Evolutionary conservation across 53 echinoderm and acorn worm species (phyloP).

Genomic region (Temnopleurus reevesii): DNA sequence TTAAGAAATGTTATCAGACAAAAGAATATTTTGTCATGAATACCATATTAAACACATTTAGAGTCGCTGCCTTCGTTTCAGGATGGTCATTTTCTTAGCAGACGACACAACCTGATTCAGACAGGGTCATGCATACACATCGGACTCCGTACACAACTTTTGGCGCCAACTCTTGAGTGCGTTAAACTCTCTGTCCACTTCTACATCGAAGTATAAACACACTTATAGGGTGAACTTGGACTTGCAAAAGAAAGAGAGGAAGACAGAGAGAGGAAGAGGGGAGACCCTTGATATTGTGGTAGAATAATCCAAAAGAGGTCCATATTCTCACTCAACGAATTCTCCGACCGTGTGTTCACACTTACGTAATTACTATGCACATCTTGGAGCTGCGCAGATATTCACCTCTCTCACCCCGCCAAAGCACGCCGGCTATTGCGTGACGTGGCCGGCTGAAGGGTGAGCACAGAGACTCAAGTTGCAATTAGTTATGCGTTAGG

Average conservation of each 20-base stretch:
- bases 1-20: too few species aligned
- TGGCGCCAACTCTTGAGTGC: slow-evolving; percentile 34
- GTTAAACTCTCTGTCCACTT: slow-evolving; percentile 21
- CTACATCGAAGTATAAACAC: slow-evolving; percentile 25
- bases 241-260: not conserved
- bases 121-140: not conserved
- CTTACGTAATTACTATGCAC: not conserved
- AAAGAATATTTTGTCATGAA: too few species aligned
- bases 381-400: not conserved
- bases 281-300: not conserved
- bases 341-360: slow-evolving; percentile 27
- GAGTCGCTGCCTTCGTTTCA: not conserved
- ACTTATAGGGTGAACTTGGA: not conserved
- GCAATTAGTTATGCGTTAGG: slow-evolving; percentile 48
- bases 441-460: slow-evolving; percentile 30
- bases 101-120: not conserved
- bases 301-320: not conserved
- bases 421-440: slow-evolving; percentile 44
- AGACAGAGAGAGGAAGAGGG: not conserved
- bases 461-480: slow-evolving; percentile 25
- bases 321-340: not conserved
- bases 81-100: not conserved
- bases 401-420: slow-evolving; percentile 31
- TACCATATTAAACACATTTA: too few species aligned
- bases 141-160: not conserved